These are phyloP conservation scores for Sylvia borin DNA, from an alignment of 2,797 vertebrate genomes.

Conservation along the genomic window DNA sequence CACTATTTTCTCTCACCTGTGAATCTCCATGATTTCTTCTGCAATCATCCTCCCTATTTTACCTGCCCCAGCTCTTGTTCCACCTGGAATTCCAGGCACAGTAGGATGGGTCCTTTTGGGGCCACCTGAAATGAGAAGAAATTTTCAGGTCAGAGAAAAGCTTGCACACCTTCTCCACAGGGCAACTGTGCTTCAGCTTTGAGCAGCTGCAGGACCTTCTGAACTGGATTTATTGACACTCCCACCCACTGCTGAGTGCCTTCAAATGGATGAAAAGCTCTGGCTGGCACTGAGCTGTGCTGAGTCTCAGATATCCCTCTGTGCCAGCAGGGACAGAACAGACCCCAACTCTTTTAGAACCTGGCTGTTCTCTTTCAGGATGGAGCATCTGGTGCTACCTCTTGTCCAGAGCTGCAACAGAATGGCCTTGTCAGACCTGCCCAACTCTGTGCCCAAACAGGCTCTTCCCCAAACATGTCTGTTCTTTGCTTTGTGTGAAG, in stretches of 20 bases:
- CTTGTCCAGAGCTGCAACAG: background rate
- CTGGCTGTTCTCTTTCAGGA: background rate
- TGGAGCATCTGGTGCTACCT: background rate
- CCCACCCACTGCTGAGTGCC: background rate
- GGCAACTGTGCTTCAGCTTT: background rate
- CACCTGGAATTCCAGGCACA: slow-evolving; percentile 95
- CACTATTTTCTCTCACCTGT: slow-evolving; percentile 82
- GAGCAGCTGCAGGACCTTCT: background rate
- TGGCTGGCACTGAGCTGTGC: background rate
- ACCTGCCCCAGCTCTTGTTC: slow-evolving; percentile 94
- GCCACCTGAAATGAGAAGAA: slow-evolving; percentile 77
- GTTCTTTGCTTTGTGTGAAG: background rate
- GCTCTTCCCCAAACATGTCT: background rate
- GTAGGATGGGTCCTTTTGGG: slow-evolving; percentile 89
- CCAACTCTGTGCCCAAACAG: background rate
- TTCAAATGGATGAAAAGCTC: background rate
- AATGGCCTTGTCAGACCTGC: background rate
- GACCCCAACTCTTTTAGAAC: background rate
- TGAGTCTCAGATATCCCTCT: background rate
- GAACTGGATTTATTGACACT: background rate
- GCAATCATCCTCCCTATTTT: slow-evolving; percentile 99
- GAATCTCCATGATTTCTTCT: slow-evolving; percentile 98
- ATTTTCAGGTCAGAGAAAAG: background rate
- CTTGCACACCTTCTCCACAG: background rate
- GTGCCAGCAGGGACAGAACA: background rate